Percentiles rank a stretch among this genome's conserved stretches.
These are phyloP conservation scores for Noctilio leporinus DNA, from an alignment of 2,113 vertebrate species.

Conservation along the genomic window DNA sequence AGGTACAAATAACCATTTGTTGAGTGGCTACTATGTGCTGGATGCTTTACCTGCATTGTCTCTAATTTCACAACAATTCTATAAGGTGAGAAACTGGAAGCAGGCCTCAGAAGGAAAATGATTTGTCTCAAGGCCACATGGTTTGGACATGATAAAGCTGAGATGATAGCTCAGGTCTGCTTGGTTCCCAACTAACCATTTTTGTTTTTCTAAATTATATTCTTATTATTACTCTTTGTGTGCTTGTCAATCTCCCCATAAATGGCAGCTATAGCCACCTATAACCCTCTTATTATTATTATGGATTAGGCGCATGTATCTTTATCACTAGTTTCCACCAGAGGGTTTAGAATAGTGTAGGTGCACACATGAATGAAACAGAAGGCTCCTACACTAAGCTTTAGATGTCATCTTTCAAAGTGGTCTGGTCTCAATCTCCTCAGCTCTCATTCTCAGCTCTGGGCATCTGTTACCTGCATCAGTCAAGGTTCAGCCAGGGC, in stretches of 20 bases:
- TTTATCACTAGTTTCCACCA: not conserved
- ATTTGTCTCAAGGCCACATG: not conserved
- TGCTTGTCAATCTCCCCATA: not conserved
- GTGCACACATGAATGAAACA: not conserved
- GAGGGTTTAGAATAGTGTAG: not conserved
- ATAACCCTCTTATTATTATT: not conserved
- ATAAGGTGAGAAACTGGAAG: not conserved
- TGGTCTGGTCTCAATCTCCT: not conserved
- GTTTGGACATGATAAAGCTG: not conserved
- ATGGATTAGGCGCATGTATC: not conserved
- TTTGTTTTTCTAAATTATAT: not conserved
- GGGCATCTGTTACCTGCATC: not conserved
- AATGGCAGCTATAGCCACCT: not conserved
- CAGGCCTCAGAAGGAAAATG: not conserved
- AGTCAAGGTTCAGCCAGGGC: not conserved
- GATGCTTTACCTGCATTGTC: not conserved
- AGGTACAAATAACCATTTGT: not conserved
- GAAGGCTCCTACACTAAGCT: not conserved
- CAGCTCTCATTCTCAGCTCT: not conserved
- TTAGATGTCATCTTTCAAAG: not conserved
- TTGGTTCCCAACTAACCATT: not conserved
- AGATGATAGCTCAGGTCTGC: not conserved
- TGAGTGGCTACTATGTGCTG: not conserved
- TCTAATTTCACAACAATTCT: not conserved
- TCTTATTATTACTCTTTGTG: not conserved